phyloP scores from a whole-genome alignment of 1,140 invertebrate genomes.

The Heterodera schachtii region DNA sequence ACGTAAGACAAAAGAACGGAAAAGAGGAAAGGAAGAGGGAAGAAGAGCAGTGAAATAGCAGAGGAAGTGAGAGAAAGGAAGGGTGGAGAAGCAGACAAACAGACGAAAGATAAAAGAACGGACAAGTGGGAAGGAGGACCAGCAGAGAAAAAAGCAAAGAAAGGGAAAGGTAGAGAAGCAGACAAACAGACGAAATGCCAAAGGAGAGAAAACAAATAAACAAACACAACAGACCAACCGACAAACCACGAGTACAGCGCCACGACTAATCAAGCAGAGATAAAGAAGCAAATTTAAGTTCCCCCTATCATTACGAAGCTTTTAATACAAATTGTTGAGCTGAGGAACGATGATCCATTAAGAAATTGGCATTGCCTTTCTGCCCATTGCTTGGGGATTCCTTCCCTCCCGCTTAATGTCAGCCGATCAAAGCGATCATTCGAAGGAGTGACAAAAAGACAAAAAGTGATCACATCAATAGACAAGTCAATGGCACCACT shows the following conservation, averaged over 20 bases:
- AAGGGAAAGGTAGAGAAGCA: background rate
- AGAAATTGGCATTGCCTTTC: too few relatives aligned
- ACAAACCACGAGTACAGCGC: slow-evolving; percentile 17
- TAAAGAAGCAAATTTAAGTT: background rate
- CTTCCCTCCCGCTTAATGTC: background rate
- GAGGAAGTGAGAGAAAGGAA: background rate
- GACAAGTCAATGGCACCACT: slow-evolving; percentile 2
- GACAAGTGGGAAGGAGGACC: background rate
- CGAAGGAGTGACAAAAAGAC: background rate
- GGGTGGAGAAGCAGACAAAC: background rate
- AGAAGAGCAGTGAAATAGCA: background rate
- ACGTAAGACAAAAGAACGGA: background rate
- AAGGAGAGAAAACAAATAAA: background rate
- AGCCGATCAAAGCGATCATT: slow-evolving; percentile 14
- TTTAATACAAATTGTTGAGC: too few relatives aligned
- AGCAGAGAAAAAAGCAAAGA: background rate
- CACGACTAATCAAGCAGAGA: slow-evolving; percentile 27
- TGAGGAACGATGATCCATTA: too few relatives aligned
- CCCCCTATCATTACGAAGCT: too few relatives aligned
- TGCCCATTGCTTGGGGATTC: too few relatives aligned
- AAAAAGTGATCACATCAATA: slow-evolving; percentile 21
- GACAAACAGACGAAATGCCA: background rate
- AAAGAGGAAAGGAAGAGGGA: background rate
- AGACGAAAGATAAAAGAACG: background rate
- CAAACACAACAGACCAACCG: slow-evolving; percentile 21